Percentiles rank a stretch among this genome's conserved stretches.
These are phyloP conservation scores for Cloeon dipterum DNA, from an alignment of 2,888 invertebrate genomes.

Conservation along the genomic window DNA sequence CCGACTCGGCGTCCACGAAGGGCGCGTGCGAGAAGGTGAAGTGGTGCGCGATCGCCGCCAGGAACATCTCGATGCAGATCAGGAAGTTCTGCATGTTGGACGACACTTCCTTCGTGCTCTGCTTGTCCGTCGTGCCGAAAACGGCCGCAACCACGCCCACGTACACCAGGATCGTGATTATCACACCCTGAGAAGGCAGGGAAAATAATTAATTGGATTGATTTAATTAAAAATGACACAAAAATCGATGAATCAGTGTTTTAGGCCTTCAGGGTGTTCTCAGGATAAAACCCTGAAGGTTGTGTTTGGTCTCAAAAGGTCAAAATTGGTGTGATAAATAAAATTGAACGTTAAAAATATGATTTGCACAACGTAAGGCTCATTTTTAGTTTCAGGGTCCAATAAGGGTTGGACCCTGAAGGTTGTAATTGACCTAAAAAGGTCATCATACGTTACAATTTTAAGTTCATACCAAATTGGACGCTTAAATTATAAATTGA, in stretches of 20 bases:
- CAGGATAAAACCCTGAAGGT: too few relatives aligned
- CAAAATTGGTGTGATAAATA: too few relatives aligned
- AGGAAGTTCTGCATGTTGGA: conserved; percentile 77
- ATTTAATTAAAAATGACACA: not conserved
- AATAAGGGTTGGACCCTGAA: too few relatives aligned
- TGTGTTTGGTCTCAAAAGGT: too few relatives aligned
- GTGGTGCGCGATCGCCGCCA: conserved; percentile 87
- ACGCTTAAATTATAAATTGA: too few relatives aligned
- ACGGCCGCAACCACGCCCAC: conserved; percentile 55
- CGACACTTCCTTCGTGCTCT: conserved; percentile 47
- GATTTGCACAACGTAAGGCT: too few relatives aligned
- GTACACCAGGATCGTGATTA: conserved; percentile 69
- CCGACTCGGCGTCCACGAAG: conserved; percentile 32
- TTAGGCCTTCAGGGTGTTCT: too few relatives aligned
- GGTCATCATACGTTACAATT: too few relatives aligned
- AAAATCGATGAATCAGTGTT: conserved; percentile 1
- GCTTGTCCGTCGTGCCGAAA: conserved; percentile 41
- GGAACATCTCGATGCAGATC: conserved; percentile 94
- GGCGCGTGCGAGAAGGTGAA: conserved; percentile 89
- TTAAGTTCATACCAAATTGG: too few relatives aligned
- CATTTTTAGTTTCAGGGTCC: too few relatives aligned
- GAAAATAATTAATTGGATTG: conserved; percentile 13
- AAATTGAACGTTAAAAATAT: too few relatives aligned
- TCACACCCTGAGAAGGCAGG: conserved; percentile 79
- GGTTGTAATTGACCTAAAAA: too few relatives aligned